Conservation (phyloP, 2,113 vertebrate genomes). For the Corydoras maculifer region DNA sequence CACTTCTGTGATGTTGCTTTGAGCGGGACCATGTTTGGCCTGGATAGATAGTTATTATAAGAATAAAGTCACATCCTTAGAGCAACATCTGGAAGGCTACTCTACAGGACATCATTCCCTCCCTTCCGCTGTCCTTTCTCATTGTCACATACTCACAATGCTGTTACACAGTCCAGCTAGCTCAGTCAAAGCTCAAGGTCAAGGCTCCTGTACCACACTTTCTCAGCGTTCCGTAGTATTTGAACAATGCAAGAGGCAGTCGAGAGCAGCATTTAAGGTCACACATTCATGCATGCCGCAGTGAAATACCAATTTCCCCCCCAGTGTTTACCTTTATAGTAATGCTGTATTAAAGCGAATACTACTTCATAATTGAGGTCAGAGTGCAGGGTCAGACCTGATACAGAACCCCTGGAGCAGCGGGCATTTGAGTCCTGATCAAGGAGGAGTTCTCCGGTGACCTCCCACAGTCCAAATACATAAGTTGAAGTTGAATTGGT, state of each 20-base stretch:
- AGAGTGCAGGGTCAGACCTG: no score
- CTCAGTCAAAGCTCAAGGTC: slow-evolving; percentile 11
- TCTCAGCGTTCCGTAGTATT: slow-evolving; percentile 27
- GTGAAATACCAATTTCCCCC: not conserved
- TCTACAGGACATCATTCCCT: slow-evolving; percentile 49
- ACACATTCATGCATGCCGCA: not conserved
- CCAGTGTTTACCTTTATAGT: no score
- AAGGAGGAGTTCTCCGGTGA: no score
- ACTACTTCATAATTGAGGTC: no score
- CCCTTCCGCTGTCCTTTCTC: slow-evolving; percentile 59
- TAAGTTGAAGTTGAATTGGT: no score
- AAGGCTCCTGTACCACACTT: slow-evolving; percentile 22
- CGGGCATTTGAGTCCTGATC: no score
- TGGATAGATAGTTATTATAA: slow-evolving; percentile 36
- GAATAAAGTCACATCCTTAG: slow-evolving; percentile 61
- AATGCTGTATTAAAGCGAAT: no score
- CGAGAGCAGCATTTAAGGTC: not conserved
- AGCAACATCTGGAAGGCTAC: slow-evolving; percentile 66
- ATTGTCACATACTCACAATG: slow-evolving; percentile 35
- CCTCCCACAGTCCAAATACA: no score
- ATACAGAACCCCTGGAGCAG: no score
- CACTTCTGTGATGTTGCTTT: slow-evolving; percentile 41
- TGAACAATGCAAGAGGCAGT: not conserved
- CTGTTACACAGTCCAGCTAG: slow-evolving; percentile 31
- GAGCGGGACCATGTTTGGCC: slow-evolving; percentile 47